Percentiles rank a stretch among this genome's conserved stretches.
Conservation (phyloP, 2,888 invertebrate species). For the Euclidia mi region DNA sequence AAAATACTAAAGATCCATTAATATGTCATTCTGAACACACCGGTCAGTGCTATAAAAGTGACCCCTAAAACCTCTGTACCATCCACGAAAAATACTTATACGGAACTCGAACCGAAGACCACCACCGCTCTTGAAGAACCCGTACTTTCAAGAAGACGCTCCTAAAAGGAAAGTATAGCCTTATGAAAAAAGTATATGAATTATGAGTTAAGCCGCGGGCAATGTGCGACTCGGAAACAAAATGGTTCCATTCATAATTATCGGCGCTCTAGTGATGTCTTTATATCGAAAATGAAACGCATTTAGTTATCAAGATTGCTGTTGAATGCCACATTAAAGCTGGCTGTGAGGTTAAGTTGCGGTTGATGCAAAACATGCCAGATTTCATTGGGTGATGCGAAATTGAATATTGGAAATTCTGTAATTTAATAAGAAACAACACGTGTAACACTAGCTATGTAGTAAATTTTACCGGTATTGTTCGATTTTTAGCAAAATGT, state of each 20-base stretch:
- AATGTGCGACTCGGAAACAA: constrained; percentile 75
- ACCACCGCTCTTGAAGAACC: constrained; percentile 30
- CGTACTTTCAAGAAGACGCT: constrained; percentile 82
- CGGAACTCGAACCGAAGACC: constrained; percentile 18
- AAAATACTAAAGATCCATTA: too few species aligned
- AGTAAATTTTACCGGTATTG: too few species aligned
- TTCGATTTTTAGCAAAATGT: too few species aligned
- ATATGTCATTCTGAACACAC: too few species aligned
- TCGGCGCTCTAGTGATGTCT: constrained; percentile 75
- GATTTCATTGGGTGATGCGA: too few species aligned
- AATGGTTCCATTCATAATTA: constrained; percentile 85
- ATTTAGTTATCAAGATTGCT: constrained; percentile 18
- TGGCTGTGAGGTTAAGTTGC: too few species aligned
- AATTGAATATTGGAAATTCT: too few species aligned
- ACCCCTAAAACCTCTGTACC: neutral
- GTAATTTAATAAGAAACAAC: too few species aligned
- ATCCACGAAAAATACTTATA: constrained; percentile 3
- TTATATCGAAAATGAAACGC: constrained; percentile 63
- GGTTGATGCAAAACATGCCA: too few species aligned
- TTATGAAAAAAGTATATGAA: constrained; percentile 71
- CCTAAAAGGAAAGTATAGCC: constrained; percentile 81
- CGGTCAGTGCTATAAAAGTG: too few species aligned
- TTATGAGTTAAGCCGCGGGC: constrained; percentile 74
- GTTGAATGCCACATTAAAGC: neutral
- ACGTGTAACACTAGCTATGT: too few species aligned